Conservation (phyloP, 2,888 invertebrate species). For the Mactromeris polynyma region DNA sequence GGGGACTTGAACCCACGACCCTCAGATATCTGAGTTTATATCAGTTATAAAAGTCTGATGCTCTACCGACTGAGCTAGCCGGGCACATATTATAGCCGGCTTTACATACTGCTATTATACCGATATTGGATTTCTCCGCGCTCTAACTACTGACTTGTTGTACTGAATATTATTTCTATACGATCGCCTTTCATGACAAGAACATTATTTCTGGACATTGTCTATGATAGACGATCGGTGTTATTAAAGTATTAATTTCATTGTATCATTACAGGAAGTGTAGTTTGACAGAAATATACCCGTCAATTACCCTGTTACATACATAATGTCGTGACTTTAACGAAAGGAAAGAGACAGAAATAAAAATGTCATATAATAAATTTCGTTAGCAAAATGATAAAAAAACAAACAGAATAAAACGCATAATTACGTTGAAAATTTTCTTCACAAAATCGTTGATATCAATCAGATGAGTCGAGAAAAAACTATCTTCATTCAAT, state of each 20-base stretch:
- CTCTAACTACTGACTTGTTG: constrained; percentile 11
- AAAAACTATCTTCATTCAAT: neutral
- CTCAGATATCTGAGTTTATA: constrained; percentile 60
- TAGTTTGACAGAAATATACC: constrained; percentile 22
- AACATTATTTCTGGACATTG: neutral
- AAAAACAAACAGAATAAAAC: neutral
- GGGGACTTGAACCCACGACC: constrained; percentile 70
- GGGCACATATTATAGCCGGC: constrained; percentile 30
- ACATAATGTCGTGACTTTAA: neutral
- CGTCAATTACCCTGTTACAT: constrained; percentile 5
- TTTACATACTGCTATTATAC: neutral
- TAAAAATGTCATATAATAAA: constrained; percentile 17
- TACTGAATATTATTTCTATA: neutral
- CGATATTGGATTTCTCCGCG: neutral
- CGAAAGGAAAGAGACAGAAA: neutral
- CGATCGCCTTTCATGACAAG: neutral
- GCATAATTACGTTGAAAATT: neutral
- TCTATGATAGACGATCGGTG: neutral
- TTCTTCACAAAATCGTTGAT: neutral
- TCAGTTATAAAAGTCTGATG: constrained; percentile 68
- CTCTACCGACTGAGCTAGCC: constrained; percentile 72
- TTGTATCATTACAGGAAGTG: neutral
- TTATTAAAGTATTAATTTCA: neutral
- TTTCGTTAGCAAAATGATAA: neutral
- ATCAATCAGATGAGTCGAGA: neutral